Evolutionary conservation across 92 coral and sea anemone species (phyloP).

Genomic region (Scolanthus callimorphus): DNA sequence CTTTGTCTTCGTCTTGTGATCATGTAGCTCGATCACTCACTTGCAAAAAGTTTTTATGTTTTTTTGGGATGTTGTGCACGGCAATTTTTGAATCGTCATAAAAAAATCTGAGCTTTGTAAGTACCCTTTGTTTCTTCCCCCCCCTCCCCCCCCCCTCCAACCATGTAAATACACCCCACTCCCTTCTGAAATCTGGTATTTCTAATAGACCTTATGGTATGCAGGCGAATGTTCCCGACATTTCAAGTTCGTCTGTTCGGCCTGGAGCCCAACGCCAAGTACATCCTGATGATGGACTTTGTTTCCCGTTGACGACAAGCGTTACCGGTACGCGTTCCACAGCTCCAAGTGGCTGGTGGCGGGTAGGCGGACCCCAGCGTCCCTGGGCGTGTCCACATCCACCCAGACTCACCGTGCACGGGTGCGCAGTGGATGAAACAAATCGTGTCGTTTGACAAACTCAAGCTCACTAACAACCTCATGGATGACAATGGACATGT

Average conservation of each 20-base stretch:
- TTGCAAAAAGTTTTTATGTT: too few relatives aligned
- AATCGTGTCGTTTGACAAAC: conserved; percentile 97
- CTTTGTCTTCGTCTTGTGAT: too few relatives aligned
- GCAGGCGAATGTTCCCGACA: conserved; percentile 96
- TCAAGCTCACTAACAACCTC: conserved; percentile 91
- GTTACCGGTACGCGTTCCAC: conserved; percentile 99
- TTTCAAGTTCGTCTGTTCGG: conserved; percentile 95
- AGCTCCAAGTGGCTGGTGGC: conserved; percentile 99
- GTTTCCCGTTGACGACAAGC: conserved; percentile 97
- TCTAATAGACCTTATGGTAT: too few relatives aligned
- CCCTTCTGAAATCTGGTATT: too few relatives aligned
- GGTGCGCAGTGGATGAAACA: conserved; percentile 99
- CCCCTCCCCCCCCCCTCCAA: too few relatives aligned
- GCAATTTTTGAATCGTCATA: too few relatives aligned
- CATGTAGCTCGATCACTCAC: too few relatives aligned
- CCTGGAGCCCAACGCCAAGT: conserved; percentile 86
- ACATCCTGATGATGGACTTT: conserved; percentile 99
- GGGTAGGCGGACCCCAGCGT: conserved; percentile 99
- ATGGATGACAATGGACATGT: conserved; percentile 99
- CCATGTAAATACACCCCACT: too few relatives aligned
- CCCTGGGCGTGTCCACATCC: conserved; percentile 98
- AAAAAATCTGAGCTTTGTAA: too few relatives aligned
- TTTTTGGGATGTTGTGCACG: too few relatives aligned
- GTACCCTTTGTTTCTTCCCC: too few relatives aligned
- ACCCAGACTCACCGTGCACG: conserved; percentile 99